These are phyloP conservation scores for Palythoa heliodiscus DNA, from an alignment of 92 coral and sea anemone genomes.

Conservation along the genomic window DNA sequence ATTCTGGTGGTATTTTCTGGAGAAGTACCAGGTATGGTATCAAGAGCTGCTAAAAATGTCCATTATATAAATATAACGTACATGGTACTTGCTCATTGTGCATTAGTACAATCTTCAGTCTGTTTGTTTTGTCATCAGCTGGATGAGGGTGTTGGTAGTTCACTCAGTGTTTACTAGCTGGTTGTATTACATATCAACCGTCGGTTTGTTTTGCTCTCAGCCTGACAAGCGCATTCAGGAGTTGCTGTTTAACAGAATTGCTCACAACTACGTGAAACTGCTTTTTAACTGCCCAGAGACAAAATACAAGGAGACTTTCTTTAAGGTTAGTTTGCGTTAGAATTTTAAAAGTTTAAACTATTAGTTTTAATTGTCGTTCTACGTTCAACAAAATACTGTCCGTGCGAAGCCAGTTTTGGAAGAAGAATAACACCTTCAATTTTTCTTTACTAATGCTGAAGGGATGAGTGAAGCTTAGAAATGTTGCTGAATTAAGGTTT, in stretches of 20 bases:
- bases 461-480: too few relatives aligned
- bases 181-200: too few relatives aligned
- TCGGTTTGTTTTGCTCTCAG: conserved; percentile 32
- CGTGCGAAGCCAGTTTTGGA: too few relatives aligned
- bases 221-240: conserved; percentile 80
- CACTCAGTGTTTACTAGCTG: too few relatives aligned
- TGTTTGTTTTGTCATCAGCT: conserved; percentile 43
- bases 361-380: not conserved
- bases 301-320: conserved; percentile 84
- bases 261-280: conserved; percentile 93
- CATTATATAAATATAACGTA: not conserved
- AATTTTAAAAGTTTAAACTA: not conserved
- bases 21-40: conserved; percentile 87
- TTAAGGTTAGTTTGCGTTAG: conserved; percentile 61
- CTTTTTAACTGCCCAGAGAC: conserved; percentile 77
- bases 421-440: too few relatives aligned
- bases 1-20: conserved; percentile 98
- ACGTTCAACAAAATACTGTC: not conserved
- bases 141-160: conserved; percentile 53
- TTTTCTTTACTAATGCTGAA: too few relatives aligned
- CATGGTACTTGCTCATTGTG: not conserved
- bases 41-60: too few relatives aligned
- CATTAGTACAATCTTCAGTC: not conserved
- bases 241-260: conserved; percentile 87
- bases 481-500: too few relatives aligned